Conservation (phyloP, 1,140 invertebrate genomes). For the Cecropterus lyciades region DNA sequence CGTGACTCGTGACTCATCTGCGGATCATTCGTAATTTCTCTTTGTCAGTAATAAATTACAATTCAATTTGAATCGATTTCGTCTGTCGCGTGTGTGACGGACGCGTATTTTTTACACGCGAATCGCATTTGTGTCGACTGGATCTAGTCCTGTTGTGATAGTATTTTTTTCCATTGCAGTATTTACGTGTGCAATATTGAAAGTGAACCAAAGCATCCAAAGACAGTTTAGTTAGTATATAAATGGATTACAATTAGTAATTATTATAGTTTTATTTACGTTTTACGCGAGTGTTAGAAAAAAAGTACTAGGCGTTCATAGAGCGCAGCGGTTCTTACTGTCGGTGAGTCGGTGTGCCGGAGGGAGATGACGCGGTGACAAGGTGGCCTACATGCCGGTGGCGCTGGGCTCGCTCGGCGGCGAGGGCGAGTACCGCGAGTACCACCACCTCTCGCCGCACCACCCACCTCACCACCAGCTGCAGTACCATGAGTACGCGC, state of each 20-base stretch:
- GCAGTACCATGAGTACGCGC: slow-evolving; percentile 76
- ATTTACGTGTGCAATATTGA: slow-evolving; percentile 37
- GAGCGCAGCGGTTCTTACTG: slow-evolving; percentile 10
- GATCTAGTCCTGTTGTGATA: not conserved
- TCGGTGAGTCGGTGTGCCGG: slow-evolving; percentile 12
- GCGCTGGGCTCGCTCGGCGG: slow-evolving; percentile 80
- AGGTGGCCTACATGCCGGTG: slow-evolving; percentile 81
- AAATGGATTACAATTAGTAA: slow-evolving; percentile 2
- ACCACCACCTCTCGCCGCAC: slow-evolving; percentile 76
- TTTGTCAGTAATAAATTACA: slow-evolving; percentile 28
- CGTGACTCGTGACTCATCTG: slow-evolving; percentile 44
- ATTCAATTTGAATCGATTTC: slow-evolving; percentile 30
- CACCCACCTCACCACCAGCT: slow-evolving; percentile 47
- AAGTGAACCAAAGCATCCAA: slow-evolving; percentile 64
- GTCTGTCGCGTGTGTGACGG: slow-evolving; percentile 16
- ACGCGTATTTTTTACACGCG: slow-evolving; percentile 16
- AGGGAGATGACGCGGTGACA: slow-evolving; percentile 72
- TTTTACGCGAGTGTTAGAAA: slow-evolving; percentile 3
- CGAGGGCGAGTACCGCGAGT: slow-evolving; percentile 79
- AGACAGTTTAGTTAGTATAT: slow-evolving; percentile 25
- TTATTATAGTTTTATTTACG: slow-evolving; percentile 6
- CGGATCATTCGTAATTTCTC: slow-evolving; percentile 38
- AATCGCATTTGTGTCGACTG: slow-evolving; percentile 16
- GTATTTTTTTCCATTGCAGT: slow-evolving; percentile 14
- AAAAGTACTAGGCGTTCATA: slow-evolving; percentile 52